Evolutionary conservation across 2,113 vertebrate genomes (phyloP), one percentile per base, ranked within the genome.

Genomic region (Scomber scombrus): DNA sequence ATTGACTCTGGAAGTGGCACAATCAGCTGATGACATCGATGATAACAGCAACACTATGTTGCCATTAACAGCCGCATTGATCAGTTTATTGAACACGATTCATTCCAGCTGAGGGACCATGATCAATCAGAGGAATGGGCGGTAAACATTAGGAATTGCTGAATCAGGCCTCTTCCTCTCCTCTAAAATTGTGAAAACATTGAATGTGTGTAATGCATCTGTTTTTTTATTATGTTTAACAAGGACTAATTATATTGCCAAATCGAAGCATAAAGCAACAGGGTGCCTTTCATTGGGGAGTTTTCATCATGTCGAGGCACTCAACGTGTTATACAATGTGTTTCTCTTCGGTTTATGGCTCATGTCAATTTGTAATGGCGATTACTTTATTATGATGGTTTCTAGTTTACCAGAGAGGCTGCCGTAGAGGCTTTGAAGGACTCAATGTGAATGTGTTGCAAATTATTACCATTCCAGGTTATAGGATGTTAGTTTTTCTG

Each of bases 11-110:
- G 49, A 71, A 68, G 31, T 55, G 2, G 54, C 16, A 43, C 62
- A 66, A 74, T 70, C 69, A 70, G 45, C 43, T 31, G 74, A 84
- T 81, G 66, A 13, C 65, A 65, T 51, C 14, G 31, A 3, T 0
- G 50, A 74, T 77, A 71, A 26, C 57, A 15, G 58, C 55, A 61
- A 19, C 73, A 29, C 31, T 45, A 40, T 26, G 16, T 49, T n/a
- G n/a, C 56, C 71, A 51, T 72, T 66, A 79, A 49, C 67, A 14
- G 72, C 31, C 1, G 0, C 69, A 90, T 71, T 46, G 73, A 88
- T 80, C 71, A 75, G 34, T 13, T 55, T 40, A 57, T 80, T 71
- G 81, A 85, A 62, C 29, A 55, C 71, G 0, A 51, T 65, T 77
- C 14, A 57, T 78, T 74, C 49, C 54, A 45, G 49, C 29, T 52